These are phyloP conservation scores for Chrysomela aeneicollis DNA, from an alignment of 2,888 invertebrate species.

Conservation along the genomic window DNA sequence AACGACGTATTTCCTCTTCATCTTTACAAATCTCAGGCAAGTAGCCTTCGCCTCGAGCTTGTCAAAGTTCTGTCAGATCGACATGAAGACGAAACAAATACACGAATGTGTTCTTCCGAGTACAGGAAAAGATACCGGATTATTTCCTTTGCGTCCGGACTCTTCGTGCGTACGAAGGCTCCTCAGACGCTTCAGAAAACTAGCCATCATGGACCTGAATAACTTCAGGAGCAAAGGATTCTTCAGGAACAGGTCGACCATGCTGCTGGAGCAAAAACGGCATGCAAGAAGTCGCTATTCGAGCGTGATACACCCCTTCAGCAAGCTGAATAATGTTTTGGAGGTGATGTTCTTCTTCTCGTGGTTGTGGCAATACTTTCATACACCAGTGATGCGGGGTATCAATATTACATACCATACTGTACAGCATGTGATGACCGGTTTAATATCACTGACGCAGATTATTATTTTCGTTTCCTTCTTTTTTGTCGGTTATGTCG, in stretches of 20 bases:
- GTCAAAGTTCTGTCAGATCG: not conserved
- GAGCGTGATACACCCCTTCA: constrained; percentile 46
- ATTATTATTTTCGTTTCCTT: constrained; percentile 17
- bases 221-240: constrained; percentile 28
- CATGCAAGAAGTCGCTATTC: constrained; percentile 28
- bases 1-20: too few relatives aligned
- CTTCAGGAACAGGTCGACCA: constrained; percentile 38
- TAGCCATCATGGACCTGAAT: constrained; percentile 13
- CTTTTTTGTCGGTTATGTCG: constrained; percentile 39
- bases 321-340: constrained; percentile 34
- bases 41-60: not conserved
- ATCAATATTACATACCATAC: not conserved
- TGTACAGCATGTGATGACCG: too few relatives aligned
- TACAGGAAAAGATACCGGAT: not conserved
- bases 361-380: constrained; percentile 27
- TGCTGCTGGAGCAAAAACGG: constrained; percentile 39
- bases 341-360: constrained; percentile 33
- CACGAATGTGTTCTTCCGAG: not conserved
- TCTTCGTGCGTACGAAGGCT: not conserved
- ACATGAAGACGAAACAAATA: not conserved
- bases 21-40: not conserved
- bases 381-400: not conserved
- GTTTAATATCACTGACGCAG: too few relatives aligned
- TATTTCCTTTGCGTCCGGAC: constrained; percentile 24
- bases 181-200: constrained; percentile 8